These are phyloP conservation scores for Callaeas wilsoni DNA, from an alignment of 2,113 vertebrate genomes.

Conservation along the genomic window DNA sequence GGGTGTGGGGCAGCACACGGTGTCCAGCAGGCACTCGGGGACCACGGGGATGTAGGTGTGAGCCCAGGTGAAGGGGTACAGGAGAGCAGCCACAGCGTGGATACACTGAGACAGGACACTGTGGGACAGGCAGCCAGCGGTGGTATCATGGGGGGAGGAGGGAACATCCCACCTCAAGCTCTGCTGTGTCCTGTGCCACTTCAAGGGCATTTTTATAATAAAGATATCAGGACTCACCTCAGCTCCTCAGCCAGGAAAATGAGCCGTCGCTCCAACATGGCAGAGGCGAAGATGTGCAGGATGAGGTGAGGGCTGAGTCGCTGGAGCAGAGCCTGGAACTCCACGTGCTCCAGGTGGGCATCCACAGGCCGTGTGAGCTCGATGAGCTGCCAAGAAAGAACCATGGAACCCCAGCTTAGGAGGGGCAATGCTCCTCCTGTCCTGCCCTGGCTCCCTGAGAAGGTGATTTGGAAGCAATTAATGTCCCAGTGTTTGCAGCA, in stretches of 20 bases:
- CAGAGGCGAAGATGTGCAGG: slow-evolving; percentile 85
- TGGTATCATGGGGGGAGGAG: rapidly evolving
- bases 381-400: slow-evolving; percentile 77
- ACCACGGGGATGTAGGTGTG: slow-evolving; percentile 96
- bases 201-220: background rate
- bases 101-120: slow-evolving; percentile 92
- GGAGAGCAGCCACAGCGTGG: slow-evolving; percentile 87
- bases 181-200: background rate
- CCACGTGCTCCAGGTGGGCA: slow-evolving; percentile 90
- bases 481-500: background rate
- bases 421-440: rapidly evolving
- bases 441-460: background rate
- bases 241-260: slow-evolving; percentile 90
- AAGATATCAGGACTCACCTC: slow-evolving; percentile 68
- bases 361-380: slow-evolving; percentile 88
- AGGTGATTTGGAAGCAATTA: background rate
- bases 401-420: background rate
- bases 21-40: slow-evolving; percentile 87
- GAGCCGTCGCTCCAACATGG: slow-evolving; percentile 86
- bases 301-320: slow-evolving; percentile 82
- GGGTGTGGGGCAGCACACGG: slow-evolving; percentile 91
- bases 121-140: background rate
- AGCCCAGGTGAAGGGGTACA: slow-evolving; percentile 95
- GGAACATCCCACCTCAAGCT: background rate
- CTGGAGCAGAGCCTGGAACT: slow-evolving; percentile 81